Base-by-base conservation (phyloP, 2,888 invertebrate species). In the Melieria picta region DNA sequence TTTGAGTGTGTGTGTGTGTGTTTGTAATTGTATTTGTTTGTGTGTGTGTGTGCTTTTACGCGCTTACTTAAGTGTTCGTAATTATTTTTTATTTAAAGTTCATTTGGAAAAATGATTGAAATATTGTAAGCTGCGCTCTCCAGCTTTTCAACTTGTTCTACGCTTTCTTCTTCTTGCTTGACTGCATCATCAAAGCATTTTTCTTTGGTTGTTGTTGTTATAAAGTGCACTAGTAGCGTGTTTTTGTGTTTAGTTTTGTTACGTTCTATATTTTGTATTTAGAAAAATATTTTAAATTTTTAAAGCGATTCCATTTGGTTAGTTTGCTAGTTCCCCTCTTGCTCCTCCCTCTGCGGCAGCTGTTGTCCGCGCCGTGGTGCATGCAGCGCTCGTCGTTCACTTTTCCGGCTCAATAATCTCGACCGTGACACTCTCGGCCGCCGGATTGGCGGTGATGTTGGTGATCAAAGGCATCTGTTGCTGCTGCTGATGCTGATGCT, bases 381-480 rank as follows among this genome's bases (percentile, higher is more conserved):
- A 16, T 74, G 68, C 71, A 73, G 71, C 48, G 63, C 73, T 69
- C 52, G 42, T 42, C 10, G 42, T 70, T 71, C 90, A 90, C 79
- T 89, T 87, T 80, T 90, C 91, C 76, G 91, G 91, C 80, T 92
- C 91, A 81, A 92, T 91, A 80, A 94, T 91, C 88, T 94, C 94
- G 69, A 94, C 92, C 76, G 93, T 93, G 75, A 94, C 92, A 82
- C 89, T 91, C 80, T 91, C 91, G 78, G 89, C 87, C 82, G 88
- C 88, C 65, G 90, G 89, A 80, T 86, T 85, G 65, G 85, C 79
- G 65, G 83, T 85, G 71, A 86, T 85, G 76, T 87, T 84, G 67
- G 86, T 83, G 55, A 82, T 83, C 65, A 84, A 77, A 5, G 83
- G 80, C 72, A 84, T 80, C 58, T 83, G 83, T 72, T 84, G 84